Evolutionary conservation across 2,797 vertebrate genomes (phyloP).

Genomic region (Cryptoblepharus egeriae): DNA sequence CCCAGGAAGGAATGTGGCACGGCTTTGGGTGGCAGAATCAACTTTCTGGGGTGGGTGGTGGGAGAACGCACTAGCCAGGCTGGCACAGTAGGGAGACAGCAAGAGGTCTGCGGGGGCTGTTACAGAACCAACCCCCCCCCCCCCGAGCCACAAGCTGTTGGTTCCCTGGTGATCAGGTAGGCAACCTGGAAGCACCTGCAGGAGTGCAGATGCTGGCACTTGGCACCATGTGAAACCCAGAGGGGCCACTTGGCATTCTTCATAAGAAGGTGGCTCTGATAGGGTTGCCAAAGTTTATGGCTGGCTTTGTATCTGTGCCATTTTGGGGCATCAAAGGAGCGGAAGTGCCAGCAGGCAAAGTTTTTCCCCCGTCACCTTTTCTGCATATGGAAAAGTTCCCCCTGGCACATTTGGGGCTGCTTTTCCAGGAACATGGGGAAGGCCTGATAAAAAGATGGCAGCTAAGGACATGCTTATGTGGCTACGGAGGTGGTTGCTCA

Average conservation of each 20-base stretch:
- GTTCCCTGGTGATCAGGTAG: background rate
- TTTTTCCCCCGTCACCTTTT: background rate
- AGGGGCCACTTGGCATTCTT: background rate
- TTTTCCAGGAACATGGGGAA: background rate
- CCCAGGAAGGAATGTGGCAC: background rate
- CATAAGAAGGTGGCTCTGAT: background rate
- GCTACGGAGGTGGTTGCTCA: background rate
- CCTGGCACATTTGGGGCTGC: background rate
- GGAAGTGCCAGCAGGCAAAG: too few relatives aligned
- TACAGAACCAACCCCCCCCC: background rate
- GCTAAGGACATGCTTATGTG: background rate
- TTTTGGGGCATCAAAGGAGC: background rate
- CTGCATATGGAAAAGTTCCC: background rate
- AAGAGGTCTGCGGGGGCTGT: background rate
- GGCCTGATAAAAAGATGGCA: background rate
- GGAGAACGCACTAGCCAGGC: background rate
- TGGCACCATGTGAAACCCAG: background rate
- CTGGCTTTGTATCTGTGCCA: background rate
- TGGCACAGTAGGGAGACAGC: background rate
- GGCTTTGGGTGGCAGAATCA: background rate
- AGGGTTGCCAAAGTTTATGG: background rate
- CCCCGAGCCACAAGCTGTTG: background rate
- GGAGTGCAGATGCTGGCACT: too few relatives aligned
- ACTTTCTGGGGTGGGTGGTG: too few relatives aligned
- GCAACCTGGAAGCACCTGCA: background rate